These are phyloP conservation scores for Druon quercuslanigerum DNA, from an alignment of 1,140 invertebrate species.

Conservation along the genomic window DNA sequence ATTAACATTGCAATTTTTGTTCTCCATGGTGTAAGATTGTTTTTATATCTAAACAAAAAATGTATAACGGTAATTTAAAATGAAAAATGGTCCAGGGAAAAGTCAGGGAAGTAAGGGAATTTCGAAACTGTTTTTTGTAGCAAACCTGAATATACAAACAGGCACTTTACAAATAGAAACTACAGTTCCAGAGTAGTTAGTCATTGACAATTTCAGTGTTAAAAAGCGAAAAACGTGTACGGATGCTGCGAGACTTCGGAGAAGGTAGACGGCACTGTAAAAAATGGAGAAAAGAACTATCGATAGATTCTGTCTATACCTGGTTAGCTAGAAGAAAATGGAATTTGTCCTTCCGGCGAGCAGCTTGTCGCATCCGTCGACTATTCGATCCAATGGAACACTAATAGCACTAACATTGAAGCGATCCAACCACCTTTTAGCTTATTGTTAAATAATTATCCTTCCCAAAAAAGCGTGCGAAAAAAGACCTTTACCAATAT, in stretches of 20 bases:
- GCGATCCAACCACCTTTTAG: conserved; percentile 47
- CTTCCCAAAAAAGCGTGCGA: conserved; percentile 5
- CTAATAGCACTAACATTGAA: conserved; percentile 57
- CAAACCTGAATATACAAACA: neutral
- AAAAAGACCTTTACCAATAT: conserved; percentile 1
- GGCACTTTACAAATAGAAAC: neutral
- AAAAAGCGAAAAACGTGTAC: neutral
- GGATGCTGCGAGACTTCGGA: conserved; percentile 45
- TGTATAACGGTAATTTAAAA: too few species aligned
- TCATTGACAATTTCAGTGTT: neutral
- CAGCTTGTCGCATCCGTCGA: conserved; percentile 54
- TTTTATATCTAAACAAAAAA: too few species aligned
- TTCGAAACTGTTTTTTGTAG: too few species aligned
- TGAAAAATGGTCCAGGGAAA: too few species aligned
- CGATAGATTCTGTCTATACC: conserved; percentile 53
- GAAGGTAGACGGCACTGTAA: conserved; percentile 43
- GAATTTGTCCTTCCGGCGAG: conserved; percentile 64
- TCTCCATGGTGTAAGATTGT: too few species aligned
- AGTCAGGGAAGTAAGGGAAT: too few species aligned
- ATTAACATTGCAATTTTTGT: too few species aligned
- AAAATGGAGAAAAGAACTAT: conserved; percentile 28
- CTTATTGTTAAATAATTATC: conserved; percentile 36
- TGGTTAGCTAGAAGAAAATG: conserved; percentile 60
- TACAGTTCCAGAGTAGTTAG: neutral
- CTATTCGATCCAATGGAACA: conserved; percentile 60